phyloP scores from a whole-genome alignment of 2,888 invertebrate genomes.

The Eupeodes luniger region DNA sequence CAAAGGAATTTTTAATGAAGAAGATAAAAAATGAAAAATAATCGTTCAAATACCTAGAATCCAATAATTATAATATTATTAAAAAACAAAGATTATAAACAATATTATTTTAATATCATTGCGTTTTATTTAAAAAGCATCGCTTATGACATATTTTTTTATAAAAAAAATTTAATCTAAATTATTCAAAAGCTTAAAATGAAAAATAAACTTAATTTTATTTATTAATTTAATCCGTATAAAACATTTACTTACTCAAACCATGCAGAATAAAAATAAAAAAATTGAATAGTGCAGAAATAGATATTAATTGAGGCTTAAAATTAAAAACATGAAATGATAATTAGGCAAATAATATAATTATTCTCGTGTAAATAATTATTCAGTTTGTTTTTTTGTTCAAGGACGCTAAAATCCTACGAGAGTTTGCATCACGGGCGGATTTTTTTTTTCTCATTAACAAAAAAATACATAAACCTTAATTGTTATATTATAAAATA shows the following conservation, averaged over 20 bases:
- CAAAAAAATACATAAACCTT: background rate
- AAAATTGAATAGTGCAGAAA: background rate
- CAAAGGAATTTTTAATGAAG: no score
- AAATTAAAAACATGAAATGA: conserved; percentile 45
- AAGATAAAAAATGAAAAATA: no score
- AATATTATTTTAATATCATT: no score
- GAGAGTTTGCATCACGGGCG: background rate
- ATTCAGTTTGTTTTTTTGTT: background rate
- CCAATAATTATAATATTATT: no score
- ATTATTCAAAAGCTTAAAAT: background rate
- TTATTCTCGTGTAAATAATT: background rate
- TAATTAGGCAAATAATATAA: conserved; percentile 40
- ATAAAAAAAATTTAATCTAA: background rate
- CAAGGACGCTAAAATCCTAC: background rate
- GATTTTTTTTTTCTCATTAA: background rate
- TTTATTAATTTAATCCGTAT: background rate
- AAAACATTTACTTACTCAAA: background rate
- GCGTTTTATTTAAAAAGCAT: no score
- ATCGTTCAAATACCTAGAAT: no score
- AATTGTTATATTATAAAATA: background rate
- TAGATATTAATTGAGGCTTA: conserved; percentile 46
- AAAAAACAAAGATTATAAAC: no score
- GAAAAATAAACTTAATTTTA: background rate
- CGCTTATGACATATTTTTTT: no score
- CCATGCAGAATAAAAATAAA: background rate